A percentile compares a stretch with the other conserved stretches of the same genome.
Conservation (phyloP, 2,888 invertebrate genomes). For the Polydrusus cervinus region DNA sequence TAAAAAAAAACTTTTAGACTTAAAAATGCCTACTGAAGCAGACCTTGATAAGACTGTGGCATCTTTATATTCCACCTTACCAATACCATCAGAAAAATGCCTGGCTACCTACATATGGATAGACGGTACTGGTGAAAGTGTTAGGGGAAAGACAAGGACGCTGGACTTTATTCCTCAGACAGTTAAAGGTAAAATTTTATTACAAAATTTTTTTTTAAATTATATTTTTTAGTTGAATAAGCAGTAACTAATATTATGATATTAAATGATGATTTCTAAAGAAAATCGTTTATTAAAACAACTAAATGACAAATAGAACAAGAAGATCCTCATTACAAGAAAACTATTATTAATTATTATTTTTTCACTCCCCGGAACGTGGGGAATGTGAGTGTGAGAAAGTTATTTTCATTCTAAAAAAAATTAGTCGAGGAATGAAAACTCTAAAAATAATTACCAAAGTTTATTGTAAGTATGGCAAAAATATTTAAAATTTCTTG, state of each 20-base stretch:
- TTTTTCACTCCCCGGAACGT: no score
- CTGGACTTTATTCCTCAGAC: constrained; percentile 85
- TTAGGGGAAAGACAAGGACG: constrained; percentile 92
- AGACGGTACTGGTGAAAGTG: constrained; percentile 91
- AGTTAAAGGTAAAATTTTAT: constrained; percentile 85
- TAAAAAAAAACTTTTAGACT: not conserved
- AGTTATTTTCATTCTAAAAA: no score
- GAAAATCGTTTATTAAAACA: no score
- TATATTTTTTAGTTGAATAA: no score
- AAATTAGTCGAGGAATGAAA: no score
- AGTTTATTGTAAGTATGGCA: no score
- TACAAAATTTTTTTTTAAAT: constrained; percentile 47
- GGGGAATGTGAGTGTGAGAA: no score
- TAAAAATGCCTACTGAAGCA: constrained; percentile 32
- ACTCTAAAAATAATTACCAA: no score
- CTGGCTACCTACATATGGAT: constrained; percentile 96
- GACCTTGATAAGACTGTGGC: constrained; percentile 78
- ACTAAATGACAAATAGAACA: no score
- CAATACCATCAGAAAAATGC: constrained; percentile 83
- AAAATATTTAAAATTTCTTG: no score
- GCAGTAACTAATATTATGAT: constrained; percentile 74
- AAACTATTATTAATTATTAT: no score
- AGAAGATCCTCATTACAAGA: no score
- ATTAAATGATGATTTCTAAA: constrained; percentile 62
- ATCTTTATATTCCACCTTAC: constrained; percentile 83